Evolutionary conservation across 2,888 invertebrate species (phyloP), one percentile per base, ranked within the genome.

Genomic region (Pristionchus entomophagus): DNA sequence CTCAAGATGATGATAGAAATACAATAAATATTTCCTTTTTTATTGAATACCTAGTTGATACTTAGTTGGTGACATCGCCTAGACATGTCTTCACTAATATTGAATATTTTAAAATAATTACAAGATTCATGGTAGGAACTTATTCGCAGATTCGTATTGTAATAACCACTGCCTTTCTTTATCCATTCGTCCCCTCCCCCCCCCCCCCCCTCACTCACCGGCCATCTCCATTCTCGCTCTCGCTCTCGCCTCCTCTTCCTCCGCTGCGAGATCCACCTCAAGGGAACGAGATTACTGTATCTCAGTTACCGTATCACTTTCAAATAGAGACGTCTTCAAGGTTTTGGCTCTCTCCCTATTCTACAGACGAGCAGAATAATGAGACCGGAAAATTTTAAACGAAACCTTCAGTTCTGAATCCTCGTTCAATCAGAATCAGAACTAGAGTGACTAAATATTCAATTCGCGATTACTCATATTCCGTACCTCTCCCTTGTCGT

Each of bases 401-500:
- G n/a, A n/a, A n/a, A n/a, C n/a, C n/a, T n/a, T n/a, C n/a, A n/a
- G n/a, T n/a, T n/a, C n/a, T n/a, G n/a, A n/a, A n/a, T n/a, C n/a
- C 45, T 45, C 45, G 45, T 45, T 14, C 45, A 45, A 45, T 14
- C 6, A 6, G 8, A 45, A 45, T 14, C 45, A 45, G 6, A 45
- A 45, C 14, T 10, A 45, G 45, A 45, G 8, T n/a, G 6, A n/a
- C 19, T n/a, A 59, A 59, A 22, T 6, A 62, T n/a, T 65, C 65
- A 65, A n/a, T 32, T 65, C 35, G 32, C 35, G 22, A 41, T 26
- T 56, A 38, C 45, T 32, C 62, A 41, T n/a, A 8, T 62, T 32
- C 62, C 62, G 38, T 51, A 82, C 89, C 41, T 89, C 89, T 80
- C 93, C 92, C 41, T 86, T 87, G 41, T 90, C 89, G 82, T 91